A percentile compares a stretch with the other conserved stretches of the same genome.
Evolutionary conservation across 2,113 vertebrate species (phyloP).

Genomic region (Tachysurus vachellii): DNA sequence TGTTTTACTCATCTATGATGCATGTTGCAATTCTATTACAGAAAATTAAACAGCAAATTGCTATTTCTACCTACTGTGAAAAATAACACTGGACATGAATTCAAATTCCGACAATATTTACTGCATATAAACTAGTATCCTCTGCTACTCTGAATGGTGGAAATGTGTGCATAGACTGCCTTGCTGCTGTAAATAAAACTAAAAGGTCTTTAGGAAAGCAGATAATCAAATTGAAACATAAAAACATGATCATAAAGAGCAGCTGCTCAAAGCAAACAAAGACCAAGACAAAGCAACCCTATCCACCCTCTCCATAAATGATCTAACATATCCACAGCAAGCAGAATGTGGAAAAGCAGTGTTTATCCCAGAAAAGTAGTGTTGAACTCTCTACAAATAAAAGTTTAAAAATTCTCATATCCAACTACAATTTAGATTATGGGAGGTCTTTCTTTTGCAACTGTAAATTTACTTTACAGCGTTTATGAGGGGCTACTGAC

Average conservation of each 20-base stretch:
- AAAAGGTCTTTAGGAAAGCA: not conserved
- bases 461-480: conserved; percentile 7
- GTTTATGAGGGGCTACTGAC: not conserved
- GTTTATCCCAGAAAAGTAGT: not conserved
- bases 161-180: not conserved
- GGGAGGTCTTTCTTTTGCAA: not conserved
- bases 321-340: conserved; percentile 14
- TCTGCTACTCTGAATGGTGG: not conserved
- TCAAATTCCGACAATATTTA: not conserved
- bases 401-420: not conserved
- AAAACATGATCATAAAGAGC: conserved; percentile 27
- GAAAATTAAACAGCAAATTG: not conserved
- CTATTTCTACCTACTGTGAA: not conserved
- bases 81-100: not conserved
- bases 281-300: not conserved
- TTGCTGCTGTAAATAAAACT: conserved; percentile 21
- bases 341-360: not conserved
- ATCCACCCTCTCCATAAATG: not conserved
- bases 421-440: not conserved
- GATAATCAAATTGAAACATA: conserved; percentile 5
- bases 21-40: not conserved
- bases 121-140: not conserved
- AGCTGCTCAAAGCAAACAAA: conserved; percentile 33
- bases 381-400: not conserved
- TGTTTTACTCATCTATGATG: not conserved